These are phyloP conservation scores for Pipa parva DNA, from an alignment of 2,113 vertebrate genomes.

Conservation along the genomic window DNA sequence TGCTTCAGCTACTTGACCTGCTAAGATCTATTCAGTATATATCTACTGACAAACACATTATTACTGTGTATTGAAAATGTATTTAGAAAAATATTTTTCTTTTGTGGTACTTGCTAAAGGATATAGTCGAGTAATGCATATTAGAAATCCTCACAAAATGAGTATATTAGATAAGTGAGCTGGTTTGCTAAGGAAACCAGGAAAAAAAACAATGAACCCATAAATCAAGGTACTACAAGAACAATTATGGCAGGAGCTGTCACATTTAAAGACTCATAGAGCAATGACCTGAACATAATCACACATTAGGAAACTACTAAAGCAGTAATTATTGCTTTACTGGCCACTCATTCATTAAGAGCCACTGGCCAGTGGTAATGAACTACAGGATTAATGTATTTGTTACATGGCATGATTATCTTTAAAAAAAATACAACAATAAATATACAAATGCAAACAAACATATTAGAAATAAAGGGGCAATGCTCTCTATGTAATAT, in stretches of 20 bases:
- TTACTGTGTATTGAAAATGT: too few relatives aligned
- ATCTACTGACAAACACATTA: too few relatives aligned
- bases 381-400: too few relatives aligned
- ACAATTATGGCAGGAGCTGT: constrained; percentile 55
- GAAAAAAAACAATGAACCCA: constrained; percentile 44
- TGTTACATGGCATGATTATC: too few relatives aligned
- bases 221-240: constrained; percentile 53
- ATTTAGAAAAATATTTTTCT: too few relatives aligned
- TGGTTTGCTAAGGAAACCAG: constrained; percentile 53
- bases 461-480: too few relatives aligned
- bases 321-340: constrained; percentile 60
- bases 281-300: constrained; percentile 51
- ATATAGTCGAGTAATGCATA: constrained; percentile 46
- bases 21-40: too few relatives aligned
- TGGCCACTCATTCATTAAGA: constrained; percentile 12
- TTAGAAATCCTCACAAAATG: constrained; percentile 54
- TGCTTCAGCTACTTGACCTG: too few relatives aligned
- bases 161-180: constrained; percentile 47
- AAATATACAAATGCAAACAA: too few relatives aligned
- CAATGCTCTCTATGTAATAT: too few relatives aligned
- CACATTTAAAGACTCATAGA: constrained; percentile 54
- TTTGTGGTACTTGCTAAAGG: constrained; percentile 54
- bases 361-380: constrained; percentile 1
- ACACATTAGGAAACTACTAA: constrained; percentile 46
- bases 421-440: too few relatives aligned